phyloP scores from a whole-genome alignment of 1,140 invertebrate genomes.

The Agrypnia vestita region DNA sequence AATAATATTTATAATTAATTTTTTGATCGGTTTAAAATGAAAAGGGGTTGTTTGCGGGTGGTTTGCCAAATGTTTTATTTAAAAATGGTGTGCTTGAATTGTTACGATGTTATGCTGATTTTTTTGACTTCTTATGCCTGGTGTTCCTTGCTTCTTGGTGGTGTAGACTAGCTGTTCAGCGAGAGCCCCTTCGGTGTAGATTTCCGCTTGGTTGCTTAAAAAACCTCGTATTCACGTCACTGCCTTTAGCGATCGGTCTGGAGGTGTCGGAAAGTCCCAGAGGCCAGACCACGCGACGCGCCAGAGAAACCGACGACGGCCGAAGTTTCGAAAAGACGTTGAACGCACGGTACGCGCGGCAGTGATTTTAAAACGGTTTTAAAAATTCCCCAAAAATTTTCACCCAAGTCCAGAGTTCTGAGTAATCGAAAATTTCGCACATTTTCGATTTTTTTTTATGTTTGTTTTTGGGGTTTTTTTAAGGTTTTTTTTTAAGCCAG shows the following conservation, averaged over 20 bases:
- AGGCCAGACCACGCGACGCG: background rate
- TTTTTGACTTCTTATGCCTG: conserved; percentile 56
- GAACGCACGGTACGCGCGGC: background rate
- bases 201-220: conserved; percentile 38
- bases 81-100: conserved; percentile 55
- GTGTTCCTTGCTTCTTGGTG: conserved; percentile 53
- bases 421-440: conserved; percentile 30
- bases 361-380: conserved; percentile 6
- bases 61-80: conserved; percentile 34
- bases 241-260: background rate
- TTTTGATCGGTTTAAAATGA: conserved; percentile 41
- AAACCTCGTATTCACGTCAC: background rate
- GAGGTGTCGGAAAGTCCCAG: background rate
- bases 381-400: conserved; percentile 35
- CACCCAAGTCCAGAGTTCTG: conserved; percentile 48
- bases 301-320: background rate
- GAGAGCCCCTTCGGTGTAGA: conserved; percentile 5
- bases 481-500: conserved; percentile 17
- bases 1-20: conserved; percentile 44
- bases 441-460: conserved; percentile 38
- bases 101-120: conserved; percentile 58
- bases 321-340: background rate
- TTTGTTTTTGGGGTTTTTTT: conserved; percentile 35
- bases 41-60: conserved; percentile 23
- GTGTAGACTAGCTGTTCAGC: conserved; percentile 13